A percentile compares a stretch with the other conserved stretches of the same genome.
Conservation (phyloP, 2,888 invertebrate genomes). For the Abrostola triplasia region DNA sequence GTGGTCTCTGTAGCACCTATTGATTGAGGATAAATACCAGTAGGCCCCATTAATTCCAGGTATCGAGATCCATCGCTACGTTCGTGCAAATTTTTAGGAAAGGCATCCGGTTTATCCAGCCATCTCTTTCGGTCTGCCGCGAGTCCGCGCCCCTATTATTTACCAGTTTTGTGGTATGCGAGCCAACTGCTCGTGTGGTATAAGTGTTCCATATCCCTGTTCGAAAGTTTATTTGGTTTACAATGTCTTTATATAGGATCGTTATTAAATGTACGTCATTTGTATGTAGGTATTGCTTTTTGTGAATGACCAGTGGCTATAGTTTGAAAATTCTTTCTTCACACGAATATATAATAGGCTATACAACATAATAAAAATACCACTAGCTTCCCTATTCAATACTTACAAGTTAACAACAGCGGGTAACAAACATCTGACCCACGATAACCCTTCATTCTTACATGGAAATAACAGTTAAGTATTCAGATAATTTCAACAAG, state of each 20-base stretch:
- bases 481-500: slow-evolving; percentile 21
- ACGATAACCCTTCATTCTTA: slow-evolving; percentile 12
- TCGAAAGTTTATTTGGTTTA: slow-evolving; percentile 1
- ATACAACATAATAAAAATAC: not conserved
- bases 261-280: no score
- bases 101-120: not conserved
- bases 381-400: slow-evolving; percentile 20
- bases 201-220: not conserved
- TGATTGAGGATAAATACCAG: not conserved
- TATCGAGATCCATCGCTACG: not conserved
- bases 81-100: slow-evolving; percentile 4
- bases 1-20: not conserved
- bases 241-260: not conserved
- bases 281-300: no score
- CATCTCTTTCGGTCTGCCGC: slow-evolving; percentile 1
- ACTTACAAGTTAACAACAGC: slow-evolving; percentile 9
- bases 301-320: no score
- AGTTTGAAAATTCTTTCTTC: no score
- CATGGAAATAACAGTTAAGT: slow-evolving; percentile 15
- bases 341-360: not conserved
- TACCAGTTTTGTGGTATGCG: slow-evolving; percentile 7
- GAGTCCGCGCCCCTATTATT: slow-evolving; percentile 4
- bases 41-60: not conserved
- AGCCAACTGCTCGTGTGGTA: not conserved
- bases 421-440: slow-evolving; percentile 19